These are phyloP conservation scores for Campopleginae sp. DNA, from an alignment of 2,888 invertebrate species.

Conservation along the genomic window DNA sequence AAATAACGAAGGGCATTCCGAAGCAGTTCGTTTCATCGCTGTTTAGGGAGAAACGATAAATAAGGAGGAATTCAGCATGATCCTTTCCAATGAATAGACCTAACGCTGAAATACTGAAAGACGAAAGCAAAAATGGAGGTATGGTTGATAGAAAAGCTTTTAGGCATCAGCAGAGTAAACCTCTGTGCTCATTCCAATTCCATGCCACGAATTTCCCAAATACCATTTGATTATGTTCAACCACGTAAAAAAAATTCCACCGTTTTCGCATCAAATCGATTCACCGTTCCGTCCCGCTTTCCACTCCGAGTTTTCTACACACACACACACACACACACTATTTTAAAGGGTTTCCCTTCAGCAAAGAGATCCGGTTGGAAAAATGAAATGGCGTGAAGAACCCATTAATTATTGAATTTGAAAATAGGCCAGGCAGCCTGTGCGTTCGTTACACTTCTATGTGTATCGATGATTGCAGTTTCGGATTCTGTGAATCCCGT, in stretches of 20 bases:
- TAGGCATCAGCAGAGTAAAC: not conserved
- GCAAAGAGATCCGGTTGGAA: not conserved
- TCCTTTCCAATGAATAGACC: not conserved
- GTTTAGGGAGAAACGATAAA: not conserved
- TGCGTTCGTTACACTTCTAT: not conserved
- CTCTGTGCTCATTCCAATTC: slow-evolving; percentile 53
- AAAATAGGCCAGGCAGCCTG: not conserved
- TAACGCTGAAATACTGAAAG: not conserved
- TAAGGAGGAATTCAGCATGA: not conserved
- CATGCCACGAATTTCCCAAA: slow-evolving; percentile 51
- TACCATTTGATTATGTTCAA: slow-evolving; percentile 24
- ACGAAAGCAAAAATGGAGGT: not conserved
- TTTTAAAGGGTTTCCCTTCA: not conserved
- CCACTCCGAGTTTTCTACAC: not conserved
- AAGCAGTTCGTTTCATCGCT: not conserved
- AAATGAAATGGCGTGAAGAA: not conserved
- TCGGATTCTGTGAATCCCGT: not conserved
- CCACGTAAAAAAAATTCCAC: slow-evolving; percentile 20
- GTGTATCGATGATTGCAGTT: slow-evolving; percentile 1
- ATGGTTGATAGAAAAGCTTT: slow-evolving; percentile 10
- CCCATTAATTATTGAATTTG: not conserved
- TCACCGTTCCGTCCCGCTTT: not conserved
- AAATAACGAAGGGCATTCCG: not conserved
- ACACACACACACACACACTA: not conserved
- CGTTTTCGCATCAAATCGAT: not conserved